A percentile compares a stretch with the other conserved stretches of the same genome.
phyloP scores from a whole-genome alignment of 2,797 vertebrate species.

The Malacoraja senta region DNA sequence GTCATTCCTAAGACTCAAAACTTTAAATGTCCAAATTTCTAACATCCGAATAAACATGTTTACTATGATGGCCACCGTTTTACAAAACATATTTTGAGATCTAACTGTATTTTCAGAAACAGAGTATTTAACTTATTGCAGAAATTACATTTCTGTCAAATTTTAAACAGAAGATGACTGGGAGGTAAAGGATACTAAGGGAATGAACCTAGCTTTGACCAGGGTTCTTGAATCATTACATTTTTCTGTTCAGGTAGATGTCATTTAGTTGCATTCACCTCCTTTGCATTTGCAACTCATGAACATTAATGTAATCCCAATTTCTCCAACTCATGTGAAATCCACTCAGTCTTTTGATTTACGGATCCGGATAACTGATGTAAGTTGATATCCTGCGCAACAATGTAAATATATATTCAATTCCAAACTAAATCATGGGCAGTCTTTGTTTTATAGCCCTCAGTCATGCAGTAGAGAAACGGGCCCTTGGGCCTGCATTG shows the following conservation, averaged over 20 bases:
- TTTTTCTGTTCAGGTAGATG: background rate
- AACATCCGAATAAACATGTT: conserved; percentile 17
- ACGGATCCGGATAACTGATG: background rate
- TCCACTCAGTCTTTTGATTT: background rate
- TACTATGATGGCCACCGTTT: conserved; percentile 16
- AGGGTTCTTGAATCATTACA: background rate
- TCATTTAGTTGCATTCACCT: background rate
- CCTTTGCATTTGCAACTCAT: background rate
- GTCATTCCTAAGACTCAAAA: background rate
- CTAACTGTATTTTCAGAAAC: conserved; percentile 30
- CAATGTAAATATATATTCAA: background rate
- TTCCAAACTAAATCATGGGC: background rate
- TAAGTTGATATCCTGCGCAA: background rate
- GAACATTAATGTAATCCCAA: background rate
- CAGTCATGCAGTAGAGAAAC: background rate
- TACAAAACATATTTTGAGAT: conserved; percentile 33
- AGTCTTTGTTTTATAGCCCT: background rate
- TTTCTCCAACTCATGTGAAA: background rate
- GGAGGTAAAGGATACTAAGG: background rate
- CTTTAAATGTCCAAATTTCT: conserved; percentile 20
- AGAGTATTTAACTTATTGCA: conserved; percentile 35
- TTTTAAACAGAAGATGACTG: background rate
- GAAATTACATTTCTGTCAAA: background rate
- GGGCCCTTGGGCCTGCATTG: no score
- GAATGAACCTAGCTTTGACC: background rate